Evolutionary conservation across 1,140 invertebrate species (phyloP).

Genomic region (Fopius arisanus): DNA sequence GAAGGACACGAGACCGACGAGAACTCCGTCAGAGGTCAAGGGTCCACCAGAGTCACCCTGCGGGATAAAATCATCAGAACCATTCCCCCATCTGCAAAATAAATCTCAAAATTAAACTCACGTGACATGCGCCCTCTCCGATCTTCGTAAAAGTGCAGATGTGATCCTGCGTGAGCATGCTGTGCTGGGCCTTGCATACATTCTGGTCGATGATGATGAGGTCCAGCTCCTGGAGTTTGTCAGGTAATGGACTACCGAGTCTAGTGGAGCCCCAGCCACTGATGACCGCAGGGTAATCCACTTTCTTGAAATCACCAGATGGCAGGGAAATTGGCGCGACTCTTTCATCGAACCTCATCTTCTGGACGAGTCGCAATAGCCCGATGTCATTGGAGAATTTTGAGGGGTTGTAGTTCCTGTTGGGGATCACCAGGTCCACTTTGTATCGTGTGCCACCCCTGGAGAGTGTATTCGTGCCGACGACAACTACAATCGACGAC

Average conservation of each 20-base stretch:
- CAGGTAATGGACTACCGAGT: slow-evolving; percentile 36
- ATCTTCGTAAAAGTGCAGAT: slow-evolving; percentile 70
- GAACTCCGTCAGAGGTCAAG: slow-evolving; percentile 51
- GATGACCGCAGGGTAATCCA: slow-evolving; percentile 41
- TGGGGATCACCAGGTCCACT: slow-evolving; percentile 44
- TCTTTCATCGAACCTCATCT: slow-evolving; percentile 47
- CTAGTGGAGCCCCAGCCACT: slow-evolving; percentile 62
- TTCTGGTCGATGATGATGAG: slow-evolving; percentile 32
- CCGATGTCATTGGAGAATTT: slow-evolving; percentile 61
- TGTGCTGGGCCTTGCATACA: slow-evolving; percentile 26
- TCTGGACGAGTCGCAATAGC: slow-evolving; percentile 52
- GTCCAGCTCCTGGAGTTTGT: slow-evolving; percentile 38
- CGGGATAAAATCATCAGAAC: slow-evolving; percentile 13
- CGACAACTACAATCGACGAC: slow-evolving; percentile 28
- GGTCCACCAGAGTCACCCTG: slow-evolving; percentile 69
- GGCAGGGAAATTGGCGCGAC: slow-evolving; percentile 46
- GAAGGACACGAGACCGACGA: slow-evolving; percentile 70
- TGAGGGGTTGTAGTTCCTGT: slow-evolving; percentile 48
- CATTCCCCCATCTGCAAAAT: background rate
- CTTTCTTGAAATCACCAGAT: slow-evolving; percentile 30
- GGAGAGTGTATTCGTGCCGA: slow-evolving; percentile 38
- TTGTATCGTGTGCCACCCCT: slow-evolving; percentile 43
- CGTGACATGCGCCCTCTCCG: slow-evolving; percentile 69
- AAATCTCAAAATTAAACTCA: slow-evolving; percentile 50
- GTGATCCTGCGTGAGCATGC: slow-evolving; percentile 51